Evolutionary conservation across 2,888 invertebrate genomes (phyloP).

Genomic region (Erannis defoliaria): DNA sequence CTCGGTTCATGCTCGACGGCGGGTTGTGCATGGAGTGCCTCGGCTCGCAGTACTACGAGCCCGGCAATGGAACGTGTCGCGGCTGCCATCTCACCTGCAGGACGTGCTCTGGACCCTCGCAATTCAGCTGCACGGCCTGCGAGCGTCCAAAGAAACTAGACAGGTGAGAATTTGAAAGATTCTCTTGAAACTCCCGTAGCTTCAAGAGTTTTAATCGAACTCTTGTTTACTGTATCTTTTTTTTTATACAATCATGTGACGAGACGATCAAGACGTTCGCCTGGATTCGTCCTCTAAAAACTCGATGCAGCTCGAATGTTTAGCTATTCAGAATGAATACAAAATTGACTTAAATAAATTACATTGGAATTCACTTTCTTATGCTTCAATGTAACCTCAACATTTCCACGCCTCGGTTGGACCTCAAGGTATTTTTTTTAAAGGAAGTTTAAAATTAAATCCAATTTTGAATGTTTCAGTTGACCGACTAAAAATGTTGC

Average conservation of each 20-base stretch:
- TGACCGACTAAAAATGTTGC: no score
- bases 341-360: not conserved
- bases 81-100: slow-evolving; percentile 75
- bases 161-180: slow-evolving; percentile 32
- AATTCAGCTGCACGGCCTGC: slow-evolving; percentile 89
- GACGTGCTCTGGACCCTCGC: slow-evolving; percentile 88
- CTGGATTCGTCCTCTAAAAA: no score
- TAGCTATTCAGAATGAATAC: not conserved
- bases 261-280: no score
- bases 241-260: no score
- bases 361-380: no score
- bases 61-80: slow-evolving; percentile 88
- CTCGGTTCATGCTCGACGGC: slow-evolving; percentile 90
- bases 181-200: not conserved
- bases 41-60: slow-evolving; percentile 91
- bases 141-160: slow-evolving; percentile 51
- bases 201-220: no score
- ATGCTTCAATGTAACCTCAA: no score
- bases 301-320: not conserved
- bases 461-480: no score
- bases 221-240: no score
- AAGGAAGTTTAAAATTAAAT: no score
- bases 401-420: no score
- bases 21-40: slow-evolving; percentile 92
- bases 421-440: no score